These are phyloP conservation scores for Apodemus sylvaticus DNA, from an alignment of 2,113 vertebrate genomes.

Conservation along the genomic window DNA sequence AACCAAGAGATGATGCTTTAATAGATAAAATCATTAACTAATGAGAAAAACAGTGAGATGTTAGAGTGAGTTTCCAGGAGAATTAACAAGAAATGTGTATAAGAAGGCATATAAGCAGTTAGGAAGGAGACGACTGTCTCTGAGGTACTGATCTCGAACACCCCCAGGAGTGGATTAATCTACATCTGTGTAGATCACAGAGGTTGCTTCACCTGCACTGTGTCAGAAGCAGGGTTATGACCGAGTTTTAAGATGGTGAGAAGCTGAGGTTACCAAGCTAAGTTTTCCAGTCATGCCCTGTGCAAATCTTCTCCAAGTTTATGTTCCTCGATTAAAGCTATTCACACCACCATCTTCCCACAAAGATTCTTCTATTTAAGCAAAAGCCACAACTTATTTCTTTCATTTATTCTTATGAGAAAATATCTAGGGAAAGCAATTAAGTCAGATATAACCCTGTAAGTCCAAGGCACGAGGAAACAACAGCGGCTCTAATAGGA, in stretches of 20 bases:
- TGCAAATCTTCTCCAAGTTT: neutral
- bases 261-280: neutral
- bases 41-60: neutral
- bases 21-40: slow-evolving; percentile 34
- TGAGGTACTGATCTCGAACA: neutral
- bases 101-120: neutral
- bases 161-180: neutral
- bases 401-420: slow-evolving; percentile 12
- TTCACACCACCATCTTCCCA: neutral
- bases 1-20: slow-evolving; percentile 19
- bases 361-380: neutral
- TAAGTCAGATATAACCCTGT: neutral
- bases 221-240: neutral
- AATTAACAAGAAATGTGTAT: neutral
- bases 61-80: neutral
- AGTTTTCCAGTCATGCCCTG: neutral
- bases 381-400: neutral
- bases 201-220: neutral
- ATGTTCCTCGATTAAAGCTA: neutral
- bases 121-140: neutral
- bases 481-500: neutral
- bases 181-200: neutral
- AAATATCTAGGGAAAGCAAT: neutral
- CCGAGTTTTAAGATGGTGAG: neutral
- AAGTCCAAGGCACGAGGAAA: neutral